Evolutionary conservation across 2,888 invertebrate genomes (phyloP).

Genomic region (Xylota segnis): DNA sequence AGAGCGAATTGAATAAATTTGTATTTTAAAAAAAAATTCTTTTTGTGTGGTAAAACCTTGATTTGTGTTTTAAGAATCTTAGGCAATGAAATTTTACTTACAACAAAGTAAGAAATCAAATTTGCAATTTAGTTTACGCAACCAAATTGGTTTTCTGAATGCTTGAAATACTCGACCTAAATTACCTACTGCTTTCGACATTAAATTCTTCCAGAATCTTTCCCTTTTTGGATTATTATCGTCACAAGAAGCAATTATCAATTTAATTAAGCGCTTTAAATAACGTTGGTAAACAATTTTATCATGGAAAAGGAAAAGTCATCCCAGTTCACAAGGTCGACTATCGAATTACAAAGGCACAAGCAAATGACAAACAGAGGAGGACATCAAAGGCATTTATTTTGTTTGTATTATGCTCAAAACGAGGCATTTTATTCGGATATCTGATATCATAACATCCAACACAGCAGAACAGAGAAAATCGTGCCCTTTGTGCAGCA

Average conservation of each 20-base stretch:
- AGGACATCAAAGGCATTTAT: conserved; percentile 14
- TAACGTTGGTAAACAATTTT: background rate
- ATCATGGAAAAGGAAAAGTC: conserved; percentile 2
- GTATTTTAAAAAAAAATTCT: too few species aligned
- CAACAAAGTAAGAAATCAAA: background rate
- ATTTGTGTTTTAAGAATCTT: too few species aligned
- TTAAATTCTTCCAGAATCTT: background rate
- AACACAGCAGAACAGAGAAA: background rate
- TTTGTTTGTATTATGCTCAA: conserved; percentile 19
- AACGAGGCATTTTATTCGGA: conserved; percentile 4
- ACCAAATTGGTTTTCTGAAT: background rate
- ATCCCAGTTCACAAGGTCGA: conserved; percentile 13
- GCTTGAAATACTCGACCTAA: background rate
- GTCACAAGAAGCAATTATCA: conserved; percentile 17
- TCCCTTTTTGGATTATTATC: background rate
- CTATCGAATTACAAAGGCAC: conserved; percentile 24
- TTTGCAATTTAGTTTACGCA: background rate
- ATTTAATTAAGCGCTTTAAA: conserved; percentile 20
- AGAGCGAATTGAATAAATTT: too few species aligned
- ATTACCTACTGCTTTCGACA: background rate
- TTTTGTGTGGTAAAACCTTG: too few species aligned
- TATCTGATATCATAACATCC: conserved; percentile 6
- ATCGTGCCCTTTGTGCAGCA: conserved; percentile 3
- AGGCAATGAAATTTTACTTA: background rate
- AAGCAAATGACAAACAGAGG: conserved; percentile 14